Percentiles rank a stretch among this genome's conserved stretches.
Evolutionary conservation across 2,888 invertebrate species (phyloP).

Genomic region (Thelaira solivaga): DNA sequence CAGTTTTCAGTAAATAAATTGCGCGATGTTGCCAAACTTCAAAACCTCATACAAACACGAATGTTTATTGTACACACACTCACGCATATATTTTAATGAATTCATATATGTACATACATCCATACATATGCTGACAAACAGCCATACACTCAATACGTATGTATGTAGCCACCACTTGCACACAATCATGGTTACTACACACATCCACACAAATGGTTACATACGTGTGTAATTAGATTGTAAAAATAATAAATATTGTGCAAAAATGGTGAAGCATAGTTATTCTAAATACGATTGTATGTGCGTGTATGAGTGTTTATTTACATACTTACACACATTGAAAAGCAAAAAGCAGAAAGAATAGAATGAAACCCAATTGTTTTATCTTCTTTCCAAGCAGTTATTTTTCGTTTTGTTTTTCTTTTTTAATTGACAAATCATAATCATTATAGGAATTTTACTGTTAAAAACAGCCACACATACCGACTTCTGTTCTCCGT

Average conservation of each 20-base stretch:
- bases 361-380: background rate
- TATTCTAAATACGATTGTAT: too few species aligned
- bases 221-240: background rate
- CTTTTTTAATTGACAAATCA: conserved; percentile 49
- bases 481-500: too few species aligned
- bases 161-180: too few species aligned
- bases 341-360: background rate
- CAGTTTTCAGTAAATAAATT: conserved; percentile 30
- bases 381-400: background rate
- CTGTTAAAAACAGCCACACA: background rate
- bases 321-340: too few species aligned
- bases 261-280: conserved; percentile 49
- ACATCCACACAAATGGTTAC: background rate
- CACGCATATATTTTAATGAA: too few species aligned
- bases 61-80: background rate
- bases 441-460: conserved; percentile 41
- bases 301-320: too few species aligned
- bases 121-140: background rate
- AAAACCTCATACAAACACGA: background rate
- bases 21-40: conserved; percentile 55
- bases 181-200: too few species aligned
- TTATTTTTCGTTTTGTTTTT: background rate
- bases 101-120: background rate
- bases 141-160: background rate
- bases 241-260: conserved; percentile 6